Evolutionary conservation across 2,888 invertebrate species (phyloP), one percentile per base, ranked within the genome.

Genomic region (Tortrix viridana): DNA sequence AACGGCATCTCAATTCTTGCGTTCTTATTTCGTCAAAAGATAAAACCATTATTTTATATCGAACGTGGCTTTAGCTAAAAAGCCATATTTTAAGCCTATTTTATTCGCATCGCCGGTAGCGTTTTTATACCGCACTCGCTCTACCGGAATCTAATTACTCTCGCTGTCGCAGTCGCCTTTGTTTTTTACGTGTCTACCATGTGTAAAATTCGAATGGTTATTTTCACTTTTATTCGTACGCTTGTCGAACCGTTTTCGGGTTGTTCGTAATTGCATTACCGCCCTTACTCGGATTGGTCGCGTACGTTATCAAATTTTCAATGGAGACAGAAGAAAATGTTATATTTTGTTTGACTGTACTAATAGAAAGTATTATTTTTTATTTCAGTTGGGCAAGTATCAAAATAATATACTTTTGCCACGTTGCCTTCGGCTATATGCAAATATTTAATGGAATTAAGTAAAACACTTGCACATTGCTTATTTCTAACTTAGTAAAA

Each of bases 101-200:
- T 61, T 54, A 38, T 55, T 37, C 55, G 23, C 16, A 41, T 43
- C 49, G 7, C 50, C 59, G 38, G 59, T 46, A 44, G 54, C 53
- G 37, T 52, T 54, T 57, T 54, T 67, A 68, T 67, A 69, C 65
- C 54, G 41, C 48, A 57, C 58, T 65, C 60, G 55, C 65, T 65
- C 69, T 56, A 50, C 58, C 54, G 65, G 47, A 69, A 68, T 72
- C 68, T 71, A 71, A 72, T 72, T 70, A 63, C 63, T 52, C 54
- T 57, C 38, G 60, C 55, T 66, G 60, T 66, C 65, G 62, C 54
- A 56, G 56, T 65, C 61, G 23, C 46, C 41, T 14, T 59, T 52
- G 61, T 65, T 66, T 53, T 65, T 47, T 63, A 44, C 47, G 59
- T 64, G 62, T 60, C 46, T 47, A 26, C 56, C 38, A 20, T 52